A percentile compares a stretch with the other conserved stretches of the same genome.
These are phyloP conservation scores for Stichodactyla helianthus DNA, from an alignment of 64 coral and sea anemone species.

Conservation along the genomic window DNA sequence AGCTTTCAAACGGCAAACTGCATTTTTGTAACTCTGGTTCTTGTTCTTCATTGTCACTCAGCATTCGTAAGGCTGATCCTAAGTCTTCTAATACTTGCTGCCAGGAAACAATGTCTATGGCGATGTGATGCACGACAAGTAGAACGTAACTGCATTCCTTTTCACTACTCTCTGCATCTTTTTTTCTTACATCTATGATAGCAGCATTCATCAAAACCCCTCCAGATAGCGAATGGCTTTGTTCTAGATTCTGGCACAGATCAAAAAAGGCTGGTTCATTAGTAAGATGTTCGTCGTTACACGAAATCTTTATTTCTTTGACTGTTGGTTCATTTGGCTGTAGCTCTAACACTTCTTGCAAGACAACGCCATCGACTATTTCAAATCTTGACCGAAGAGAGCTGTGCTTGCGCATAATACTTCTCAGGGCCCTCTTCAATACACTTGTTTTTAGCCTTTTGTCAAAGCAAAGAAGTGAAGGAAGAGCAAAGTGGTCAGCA, in stretches of 20 bases:
- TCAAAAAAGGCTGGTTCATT: not conserved
- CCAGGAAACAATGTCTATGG: not conserved
- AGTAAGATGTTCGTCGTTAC: not conserved
- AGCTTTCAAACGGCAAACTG: not conserved
- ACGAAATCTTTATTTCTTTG: not conserved
- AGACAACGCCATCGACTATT: not conserved
- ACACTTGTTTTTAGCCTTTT: not conserved
- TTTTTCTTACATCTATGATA: not conserved
- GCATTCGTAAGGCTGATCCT: not conserved
- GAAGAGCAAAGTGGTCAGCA: constrained; percentile 2
- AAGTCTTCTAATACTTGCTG: constrained; percentile 5
- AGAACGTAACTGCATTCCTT: not conserved
- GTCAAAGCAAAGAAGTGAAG: not conserved
- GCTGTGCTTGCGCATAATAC: not conserved
- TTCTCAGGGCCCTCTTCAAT: not conserved
- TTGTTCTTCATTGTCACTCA: constrained; percentile 2
- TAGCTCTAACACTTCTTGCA: not conserved
- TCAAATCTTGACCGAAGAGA: not conserved
- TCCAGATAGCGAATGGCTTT: not conserved
- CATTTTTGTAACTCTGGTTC: not conserved
- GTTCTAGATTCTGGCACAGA: constrained; percentile 2
- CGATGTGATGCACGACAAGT: not conserved
- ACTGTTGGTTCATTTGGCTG: not conserved
- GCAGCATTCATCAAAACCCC: not conserved
- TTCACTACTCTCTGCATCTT: not conserved